These are phyloP conservation scores for Pagrus major DNA, from an alignment of 2,113 vertebrate species.

Conservation along the genomic window DNA sequence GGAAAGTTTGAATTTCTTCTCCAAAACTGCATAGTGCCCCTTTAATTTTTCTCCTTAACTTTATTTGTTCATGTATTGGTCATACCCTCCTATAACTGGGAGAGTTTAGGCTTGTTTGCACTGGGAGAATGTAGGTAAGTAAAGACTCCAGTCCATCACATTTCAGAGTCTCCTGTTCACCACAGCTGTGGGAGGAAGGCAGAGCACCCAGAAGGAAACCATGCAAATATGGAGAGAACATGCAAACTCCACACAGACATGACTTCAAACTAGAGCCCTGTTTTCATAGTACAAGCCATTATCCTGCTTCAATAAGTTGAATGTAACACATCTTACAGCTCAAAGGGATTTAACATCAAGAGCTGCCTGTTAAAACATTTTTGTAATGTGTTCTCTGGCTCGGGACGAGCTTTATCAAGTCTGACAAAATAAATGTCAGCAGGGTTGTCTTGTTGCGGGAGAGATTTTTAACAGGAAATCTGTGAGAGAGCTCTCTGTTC, in stretches of 20 bases:
- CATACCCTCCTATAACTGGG: neutral
- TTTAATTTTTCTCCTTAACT: too few species aligned
- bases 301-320: neutral
- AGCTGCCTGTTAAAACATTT: neutral
- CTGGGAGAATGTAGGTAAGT: neutral
- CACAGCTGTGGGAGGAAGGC: slow-evolving; percentile 30
- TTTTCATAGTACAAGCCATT: neutral
- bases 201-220: slow-evolving; percentile 21
- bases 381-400: neutral
- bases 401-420: neutral
- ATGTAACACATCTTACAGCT: neutral
- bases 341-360: neutral
- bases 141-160: slow-evolving; percentile 1
- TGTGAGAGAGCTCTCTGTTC: neutral
- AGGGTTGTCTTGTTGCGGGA: neutral
- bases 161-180: slow-evolving; percentile 25
- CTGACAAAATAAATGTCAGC: neutral
- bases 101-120: neutral
- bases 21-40: too few species aligned
- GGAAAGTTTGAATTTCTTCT: too few species aligned
- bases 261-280: neutral
- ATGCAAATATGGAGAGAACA: slow-evolving; percentile 70
- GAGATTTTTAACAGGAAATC: neutral
- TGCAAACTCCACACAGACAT: slow-evolving; percentile 60
- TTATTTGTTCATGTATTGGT: too few species aligned